A percentile compares a stretch with the other conserved stretches of the same genome.
phyloP scores from a whole-genome alignment of 1,140 invertebrate species.

The Leptinotarsa undecemlineata region DNA sequence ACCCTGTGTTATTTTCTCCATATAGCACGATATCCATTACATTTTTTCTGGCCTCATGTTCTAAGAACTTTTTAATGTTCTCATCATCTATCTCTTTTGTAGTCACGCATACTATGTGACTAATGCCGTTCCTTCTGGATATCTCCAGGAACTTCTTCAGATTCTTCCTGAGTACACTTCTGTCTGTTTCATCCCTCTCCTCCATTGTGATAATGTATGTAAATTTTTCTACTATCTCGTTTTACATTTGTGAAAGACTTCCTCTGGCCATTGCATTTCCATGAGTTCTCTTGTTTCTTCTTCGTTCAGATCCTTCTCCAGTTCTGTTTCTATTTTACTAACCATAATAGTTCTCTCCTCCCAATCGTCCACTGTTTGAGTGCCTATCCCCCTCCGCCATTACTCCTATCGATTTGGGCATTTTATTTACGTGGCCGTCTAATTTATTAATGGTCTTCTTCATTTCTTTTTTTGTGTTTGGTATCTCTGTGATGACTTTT shows the following conservation, averaged over 20 bases:
- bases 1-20: no score
- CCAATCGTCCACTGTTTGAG: not conserved
- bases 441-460: not conserved
- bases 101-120: no score
- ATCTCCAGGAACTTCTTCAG: no score
- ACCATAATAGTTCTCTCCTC: conserved; percentile 1
- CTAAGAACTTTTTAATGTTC: no score
- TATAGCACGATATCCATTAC: no score
- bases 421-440: not conserved
- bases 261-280: conserved; percentile 3
- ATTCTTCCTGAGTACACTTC: no score
- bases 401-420: not conserved
- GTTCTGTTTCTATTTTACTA: not conserved
- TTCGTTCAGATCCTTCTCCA: not conserved
- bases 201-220: no score
- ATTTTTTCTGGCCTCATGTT: no score
- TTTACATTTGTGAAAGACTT: conserved; percentile 9
- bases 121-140: no score
- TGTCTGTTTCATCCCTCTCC: no score
- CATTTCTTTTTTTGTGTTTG: conserved; percentile 9
- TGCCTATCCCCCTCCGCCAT: not conserved
- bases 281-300: not conserved
- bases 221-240: no score
- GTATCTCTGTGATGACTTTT: not conserved
- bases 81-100: no score